Evolutionary conservation across 2,888 invertebrate species (phyloP), one percentile per base, ranked within the genome.

Genomic region (Iselma pallidipennis): DNA sequence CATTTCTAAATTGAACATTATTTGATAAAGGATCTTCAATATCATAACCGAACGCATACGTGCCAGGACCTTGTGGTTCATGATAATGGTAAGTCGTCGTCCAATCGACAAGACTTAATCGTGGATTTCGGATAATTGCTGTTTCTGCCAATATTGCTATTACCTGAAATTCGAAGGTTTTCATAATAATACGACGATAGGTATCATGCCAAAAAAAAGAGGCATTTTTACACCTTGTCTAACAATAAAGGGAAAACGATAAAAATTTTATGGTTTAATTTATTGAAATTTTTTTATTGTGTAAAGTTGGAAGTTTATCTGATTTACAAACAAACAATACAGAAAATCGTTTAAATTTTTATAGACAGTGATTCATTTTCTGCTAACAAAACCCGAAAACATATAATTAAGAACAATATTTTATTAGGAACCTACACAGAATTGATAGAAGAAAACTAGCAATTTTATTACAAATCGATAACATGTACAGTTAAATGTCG

Each of bases 1-100:
- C 92, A 54, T 86, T 86, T 3, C 91, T 83, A 74, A 88, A 92
- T 75, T 92, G 92, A 5, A 85, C 83, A 71, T 91, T 91, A 10
- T 88, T 86, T 2, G 85, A 86, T 6, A 76, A 76, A 0, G 86
- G 82, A 75, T 92, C 91, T 37, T 87, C 83, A 6, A 90, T 81
- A 71, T 91, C 89, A 74, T 89, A 92, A 12, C 91, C 90, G 75
- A 89, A 92, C 0, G 88, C 85, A 75, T 91, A 91, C 0, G 89
- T 87, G 19, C 89, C 88, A 19, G 86, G 84, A 29, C 87, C 87
- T 83, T 79, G 71, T 2, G 80, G 81, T 57, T 82, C 80, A 55
- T 69, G 72, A 19, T 78, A 71, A 68, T 80, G 78, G 66, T 83
- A 83, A 55, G 76, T 74, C 21, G 76, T 74, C 21, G 75, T 76